Base-by-base conservation (phyloP, 1,140 invertebrate species). In the Zaprionus ghesquierei region DNA sequence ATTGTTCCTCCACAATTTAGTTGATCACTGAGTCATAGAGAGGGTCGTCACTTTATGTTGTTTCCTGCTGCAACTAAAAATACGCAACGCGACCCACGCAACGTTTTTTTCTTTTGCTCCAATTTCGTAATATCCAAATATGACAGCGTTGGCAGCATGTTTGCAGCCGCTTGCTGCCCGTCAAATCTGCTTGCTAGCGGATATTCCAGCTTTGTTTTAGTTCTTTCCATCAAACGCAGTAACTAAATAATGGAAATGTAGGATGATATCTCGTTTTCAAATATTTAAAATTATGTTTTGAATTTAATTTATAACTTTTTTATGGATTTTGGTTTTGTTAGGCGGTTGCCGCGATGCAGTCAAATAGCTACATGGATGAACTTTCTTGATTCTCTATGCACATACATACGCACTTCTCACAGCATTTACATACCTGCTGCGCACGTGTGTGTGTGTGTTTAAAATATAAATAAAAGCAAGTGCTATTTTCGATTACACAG, bases 41-140 rank as follows among this genome's bases (percentile, higher is more conserved):
- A 8, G 38, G 12, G 35, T 38, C 8, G 29, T 23, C 20, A 9
- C 31, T 50, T 31, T 49, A 23, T 46, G 18, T 62, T 49, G 55
- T 6, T 75, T 80, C 77, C 78, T 76, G 73, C 66, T 59, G 54
- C 58, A 62, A 69, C 66, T 82, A 85, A 65, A 82, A 82, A 82
- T 85, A 73, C 20, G 12, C 25, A n/a, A 12, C 27, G 12, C 82
- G 81, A 86, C 82, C 82, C 82, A 86, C 82, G 82, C 84, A 86
- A 73, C 84, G 82, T 46, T 58, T 51, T 25, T 64, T 66, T 27
- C 53, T 27, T 18, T 72, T 86, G 82, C 79, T 86, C 82, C 79
- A 86, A 68, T 87, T 86, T 89, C 84, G 71, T 70, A 81, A 86
- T 72, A 60, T 75, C 76, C 64, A 79, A 82, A 53, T 79, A 62